Evolutionary conservation across 2,888 invertebrate genomes (phyloP).

Genomic region (Drosophila robusta): DNA sequence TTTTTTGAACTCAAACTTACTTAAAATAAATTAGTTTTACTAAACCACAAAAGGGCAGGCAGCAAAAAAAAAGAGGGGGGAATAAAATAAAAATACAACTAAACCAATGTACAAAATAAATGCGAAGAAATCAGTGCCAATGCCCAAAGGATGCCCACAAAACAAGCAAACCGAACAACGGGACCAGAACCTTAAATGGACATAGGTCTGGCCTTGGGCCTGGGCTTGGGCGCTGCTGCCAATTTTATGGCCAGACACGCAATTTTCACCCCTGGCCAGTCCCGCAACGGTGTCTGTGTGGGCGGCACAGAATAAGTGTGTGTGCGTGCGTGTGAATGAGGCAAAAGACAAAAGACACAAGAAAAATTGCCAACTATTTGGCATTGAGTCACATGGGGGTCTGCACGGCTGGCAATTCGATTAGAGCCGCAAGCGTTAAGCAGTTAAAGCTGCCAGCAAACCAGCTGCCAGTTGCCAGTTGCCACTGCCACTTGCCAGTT

Average conservation of each 20-base stretch:
- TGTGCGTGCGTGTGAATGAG: conserved; percentile 58
- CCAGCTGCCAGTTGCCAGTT: conserved; percentile 19
- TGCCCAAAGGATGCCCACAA: conserved; percentile 71
- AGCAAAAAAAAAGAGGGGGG: conserved; percentile 1
- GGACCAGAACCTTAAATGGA: conserved; percentile 53
- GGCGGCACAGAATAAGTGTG: conserved; percentile 7
- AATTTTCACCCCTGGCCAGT: conserved; percentile 49
- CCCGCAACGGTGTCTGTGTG: conserved; percentile 28
- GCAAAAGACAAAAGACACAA: conserved; percentile 57
- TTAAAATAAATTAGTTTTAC: conserved; percentile 78
- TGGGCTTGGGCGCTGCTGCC: conserved; percentile 32
- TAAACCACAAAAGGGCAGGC: conserved; percentile 62
- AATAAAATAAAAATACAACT: conserved; percentile 33
- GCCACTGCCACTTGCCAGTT: conserved; percentile 17
- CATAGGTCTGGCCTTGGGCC: conserved; percentile 62
- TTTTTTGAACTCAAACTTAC: conserved; percentile 58
- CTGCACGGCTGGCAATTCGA: conserved; percentile 58
- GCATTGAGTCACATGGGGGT: conserved; percentile 68
- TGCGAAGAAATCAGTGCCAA: conserved; percentile 77
- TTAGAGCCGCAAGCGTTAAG: conserved; percentile 67
- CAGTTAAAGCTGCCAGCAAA: conserved; percentile 51
- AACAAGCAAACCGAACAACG: conserved; percentile 44
- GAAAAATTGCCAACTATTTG: conserved; percentile 76
- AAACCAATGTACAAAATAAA: conserved; percentile 70
- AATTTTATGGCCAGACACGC: conserved; percentile 79